Conservation (phyloP, 2,797 vertebrate species). For the Chrosomus eos region DNA sequence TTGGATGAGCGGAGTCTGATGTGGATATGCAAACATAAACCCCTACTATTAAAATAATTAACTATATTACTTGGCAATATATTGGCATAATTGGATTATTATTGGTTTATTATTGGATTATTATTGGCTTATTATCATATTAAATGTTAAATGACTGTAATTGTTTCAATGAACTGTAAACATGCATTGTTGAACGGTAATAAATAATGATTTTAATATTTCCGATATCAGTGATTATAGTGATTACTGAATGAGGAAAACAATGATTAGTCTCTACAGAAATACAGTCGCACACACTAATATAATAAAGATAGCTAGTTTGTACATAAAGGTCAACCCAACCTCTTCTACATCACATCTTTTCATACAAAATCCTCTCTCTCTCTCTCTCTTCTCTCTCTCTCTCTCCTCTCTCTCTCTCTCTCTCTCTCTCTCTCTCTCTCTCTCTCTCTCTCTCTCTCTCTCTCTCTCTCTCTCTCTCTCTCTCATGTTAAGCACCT, state of each 20-base stretch:
- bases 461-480: conserved; percentile 32
- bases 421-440: neutral
- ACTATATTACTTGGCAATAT: neutral
- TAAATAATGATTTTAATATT: neutral
- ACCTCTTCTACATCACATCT: conserved; percentile 3
- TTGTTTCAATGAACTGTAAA: neutral
- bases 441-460: neutral
- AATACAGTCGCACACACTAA: neutral
- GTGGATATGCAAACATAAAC: neutral
- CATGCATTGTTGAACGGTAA: neutral
- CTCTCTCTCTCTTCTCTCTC: neutral
- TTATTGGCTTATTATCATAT: neutral
- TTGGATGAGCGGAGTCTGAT: neutral
- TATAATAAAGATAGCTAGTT: neutral
- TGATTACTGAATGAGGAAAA: neutral
- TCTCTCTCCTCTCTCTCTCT: conserved; percentile 5
- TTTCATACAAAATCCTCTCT: conserved; percentile 29
- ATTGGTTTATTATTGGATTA: neutral
- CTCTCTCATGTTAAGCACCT: neutral
- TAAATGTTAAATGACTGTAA: neutral
- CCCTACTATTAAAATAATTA: neutral
- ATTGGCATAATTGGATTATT: neutral
- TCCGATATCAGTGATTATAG: neutral
- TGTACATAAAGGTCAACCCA: neutral
- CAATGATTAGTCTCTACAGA: neutral